Evolutionary conservation across 2,888 invertebrate genomes (phyloP).

Genomic region (Orthonevra nobilis): DNA sequence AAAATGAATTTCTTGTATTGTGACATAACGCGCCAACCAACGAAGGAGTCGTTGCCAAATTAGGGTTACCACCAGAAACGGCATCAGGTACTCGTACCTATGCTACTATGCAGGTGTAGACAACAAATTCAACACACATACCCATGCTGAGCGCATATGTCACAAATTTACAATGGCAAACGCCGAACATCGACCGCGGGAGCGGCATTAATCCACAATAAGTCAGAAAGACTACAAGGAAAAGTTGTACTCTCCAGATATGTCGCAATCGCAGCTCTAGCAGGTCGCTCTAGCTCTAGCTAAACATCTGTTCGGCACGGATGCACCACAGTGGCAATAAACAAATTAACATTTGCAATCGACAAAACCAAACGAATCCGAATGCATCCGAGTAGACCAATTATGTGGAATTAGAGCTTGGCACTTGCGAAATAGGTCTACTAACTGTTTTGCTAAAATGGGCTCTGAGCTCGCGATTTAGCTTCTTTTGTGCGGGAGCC

Average conservation of each 20-base stretch:
- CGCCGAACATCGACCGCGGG: conserved; percentile 55
- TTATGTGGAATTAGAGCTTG: conserved; percentile 62
- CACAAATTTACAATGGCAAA: conserved; percentile 65
- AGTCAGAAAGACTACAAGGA: conserved; percentile 54
- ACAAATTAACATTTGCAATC: conserved; percentile 68
- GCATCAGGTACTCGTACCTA: conserved; percentile 31
- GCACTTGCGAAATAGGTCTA: conserved; percentile 42
- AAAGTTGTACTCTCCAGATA: conserved; percentile 67
- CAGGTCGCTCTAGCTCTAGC: conserved; percentile 40
- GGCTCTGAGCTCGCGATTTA: conserved; percentile 41
- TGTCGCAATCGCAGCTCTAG: conserved; percentile 52
- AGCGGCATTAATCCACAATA: conserved; percentile 57
- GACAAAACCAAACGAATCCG: conserved; percentile 26
- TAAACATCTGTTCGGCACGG: conserved; percentile 62
- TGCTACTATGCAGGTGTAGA: conserved; percentile 66
- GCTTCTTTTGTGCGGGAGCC: conserved; percentile 6
- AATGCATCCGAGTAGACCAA: conserved; percentile 42
- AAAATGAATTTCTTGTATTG: conserved; percentile 59
- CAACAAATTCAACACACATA: neutral
- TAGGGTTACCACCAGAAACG: conserved; percentile 56
- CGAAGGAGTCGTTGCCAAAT: conserved; percentile 56
- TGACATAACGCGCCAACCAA: conserved; percentile 56
- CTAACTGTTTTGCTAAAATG: conserved; percentile 33
- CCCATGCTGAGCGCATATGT: conserved; percentile 53
- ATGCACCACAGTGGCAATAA: conserved; percentile 64